Conservation (phyloP, 2,888 invertebrate species). For the Ephialtes manifestator region DNA sequence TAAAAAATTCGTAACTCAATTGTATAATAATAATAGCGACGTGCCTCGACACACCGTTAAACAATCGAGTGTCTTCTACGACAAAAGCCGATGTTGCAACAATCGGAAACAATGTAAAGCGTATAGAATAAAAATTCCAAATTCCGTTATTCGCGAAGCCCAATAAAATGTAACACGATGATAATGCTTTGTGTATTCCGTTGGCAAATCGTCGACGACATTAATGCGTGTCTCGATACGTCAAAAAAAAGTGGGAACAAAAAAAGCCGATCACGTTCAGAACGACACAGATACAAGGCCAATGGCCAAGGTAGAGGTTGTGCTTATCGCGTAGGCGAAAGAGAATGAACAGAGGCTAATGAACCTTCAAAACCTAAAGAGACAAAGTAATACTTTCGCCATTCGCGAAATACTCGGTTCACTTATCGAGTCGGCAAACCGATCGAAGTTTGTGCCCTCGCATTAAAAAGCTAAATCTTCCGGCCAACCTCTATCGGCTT, state of each 20-base stretch:
- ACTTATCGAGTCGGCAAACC: slow-evolving; percentile 7
- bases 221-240: not conserved
- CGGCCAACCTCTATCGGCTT: slow-evolving; percentile 6
- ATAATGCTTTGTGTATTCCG: not conserved
- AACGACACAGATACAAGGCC: slow-evolving; percentile 19
- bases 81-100: slow-evolving; percentile 18
- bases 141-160: not conserved
- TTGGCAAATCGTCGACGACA: not conserved
- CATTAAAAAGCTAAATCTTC: not conserved
- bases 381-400: not conserved
- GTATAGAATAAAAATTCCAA: not conserved
- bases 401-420: not conserved
- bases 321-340: slow-evolving; percentile 29
- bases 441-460: not conserved
- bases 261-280: slow-evolving; percentile 24
- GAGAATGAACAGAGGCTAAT: not conserved
- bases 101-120: not conserved
- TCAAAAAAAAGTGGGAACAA: slow-evolving; percentile 3
- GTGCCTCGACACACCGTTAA: not conserved
- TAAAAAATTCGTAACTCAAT: not conserved
- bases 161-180: not conserved
- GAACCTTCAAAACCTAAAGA: not conserved
- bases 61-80: not conserved
- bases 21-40: not conserved
- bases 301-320: slow-evolving; percentile 50